Evolutionary conservation across 1,140 invertebrate species (phyloP), one percentile per base, ranked within the genome.

Genomic region (Melipona quadrifasciata): DNA sequence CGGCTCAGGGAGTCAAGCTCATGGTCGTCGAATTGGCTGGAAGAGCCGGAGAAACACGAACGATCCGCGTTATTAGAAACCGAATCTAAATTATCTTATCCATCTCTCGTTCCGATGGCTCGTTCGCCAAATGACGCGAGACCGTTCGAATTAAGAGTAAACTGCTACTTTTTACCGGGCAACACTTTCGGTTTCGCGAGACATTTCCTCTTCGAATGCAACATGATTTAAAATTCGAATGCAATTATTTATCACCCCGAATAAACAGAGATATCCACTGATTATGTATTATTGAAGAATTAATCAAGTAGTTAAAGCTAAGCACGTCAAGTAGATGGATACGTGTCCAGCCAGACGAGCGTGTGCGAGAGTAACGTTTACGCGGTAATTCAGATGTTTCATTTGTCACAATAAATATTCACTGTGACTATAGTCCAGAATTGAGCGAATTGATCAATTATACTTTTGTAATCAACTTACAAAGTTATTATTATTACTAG

Each of bases 121-220:
- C 64, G 78, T 58, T 87, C 64, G 27, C 1, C 17, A 85, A 89
- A 65, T 86, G 83, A 76, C 76, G 83, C 87, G 83, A 76, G 76
- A 89, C 87, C 67, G 53, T 58, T 75, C 65, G 55, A 80, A 82
- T 74, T 86, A 68, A 86, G 21, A 53, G 80, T 80, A 68, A 89
- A 88, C 55, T 6, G 19, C 19, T 53, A 51, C 86, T 89, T 87
- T 89, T 86, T 86, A 88, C 71, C 61, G 71, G 61, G 80, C 17
- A 77, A 67, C 39, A 80, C 67, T 88, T 78, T 86, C 71, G 64
- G 64, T 86, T 86, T 89, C 76, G 64, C 80, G 21, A 78, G 34
- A 78, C 31, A 74, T 76, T 82, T 87, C 89, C 86, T 19, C 14
- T 5, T 16, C 24, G 47, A 12, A 74, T 39, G 55, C 1, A 27